These are phyloP conservation scores for Zapornia atra DNA, from an alignment of 2,113 vertebrate species.

Conservation along the genomic window DNA sequence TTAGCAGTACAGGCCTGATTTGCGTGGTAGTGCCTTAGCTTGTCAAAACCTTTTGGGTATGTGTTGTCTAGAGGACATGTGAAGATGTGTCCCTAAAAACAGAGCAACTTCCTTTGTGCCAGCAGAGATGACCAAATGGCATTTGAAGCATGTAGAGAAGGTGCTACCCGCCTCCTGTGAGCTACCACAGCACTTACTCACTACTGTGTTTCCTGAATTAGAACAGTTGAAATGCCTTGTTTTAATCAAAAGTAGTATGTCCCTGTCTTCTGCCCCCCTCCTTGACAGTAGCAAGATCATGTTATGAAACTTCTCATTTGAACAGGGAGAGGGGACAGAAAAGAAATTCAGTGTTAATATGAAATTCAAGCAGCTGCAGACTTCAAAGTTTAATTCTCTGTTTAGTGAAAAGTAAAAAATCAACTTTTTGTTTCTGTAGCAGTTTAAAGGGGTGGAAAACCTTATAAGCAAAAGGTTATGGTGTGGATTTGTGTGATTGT, in stretches of 20 bases:
- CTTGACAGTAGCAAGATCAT: neutral
- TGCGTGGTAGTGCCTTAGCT: neutral
- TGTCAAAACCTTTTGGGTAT: fast-evolving
- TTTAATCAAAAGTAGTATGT: neutral
- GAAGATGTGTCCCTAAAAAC: neutral
- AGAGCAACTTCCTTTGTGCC: neutral
- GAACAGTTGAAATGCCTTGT: neutral
- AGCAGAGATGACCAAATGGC: neutral
- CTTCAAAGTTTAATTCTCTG: neutral
- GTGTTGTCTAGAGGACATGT: neutral
- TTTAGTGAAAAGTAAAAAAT: neutral
- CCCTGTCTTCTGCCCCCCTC: too few relatives aligned
- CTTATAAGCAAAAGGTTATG: neutral
- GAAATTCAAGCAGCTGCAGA: neutral
- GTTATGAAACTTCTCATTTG: neutral
- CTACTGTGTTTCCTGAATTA: neutral
- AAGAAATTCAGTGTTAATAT: fast-evolving
- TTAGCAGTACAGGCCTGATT: neutral
- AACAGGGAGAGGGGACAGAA: neutral
- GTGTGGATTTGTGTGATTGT: neutral
- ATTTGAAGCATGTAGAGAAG: neutral
- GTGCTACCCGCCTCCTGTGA: fast-evolving
- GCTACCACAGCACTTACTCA: fast-evolving
- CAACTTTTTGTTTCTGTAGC: neutral
- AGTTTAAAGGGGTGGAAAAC: neutral